Evolutionary conservation across 2,797 vertebrate species (phyloP), one percentile per base, ranked within the genome.

Genomic region (Xyrichtys novacula): DNA sequence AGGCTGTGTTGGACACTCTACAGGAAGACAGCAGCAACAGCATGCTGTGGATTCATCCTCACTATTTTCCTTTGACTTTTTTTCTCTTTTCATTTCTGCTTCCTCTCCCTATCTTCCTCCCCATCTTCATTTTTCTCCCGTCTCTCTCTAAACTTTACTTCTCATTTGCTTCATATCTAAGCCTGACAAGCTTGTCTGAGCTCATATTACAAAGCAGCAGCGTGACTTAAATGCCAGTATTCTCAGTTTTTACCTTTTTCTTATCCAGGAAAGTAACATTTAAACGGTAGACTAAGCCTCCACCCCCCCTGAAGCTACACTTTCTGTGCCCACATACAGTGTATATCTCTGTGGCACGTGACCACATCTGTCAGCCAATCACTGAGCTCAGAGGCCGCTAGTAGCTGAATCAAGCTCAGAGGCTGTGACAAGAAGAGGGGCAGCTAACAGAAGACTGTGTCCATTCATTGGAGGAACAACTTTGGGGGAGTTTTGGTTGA

Each of bases 21-120:
- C 93, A 95, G 87, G 89, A 94, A 93, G 88, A 93, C 92, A 91
- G 84, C 82, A 85, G 81, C 85, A 89, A 94, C 83, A 89, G 71
- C 76, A 86, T 63, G 92, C 84, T 91, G 79, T 79, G 88, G 81
- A 85, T 86, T 85, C 85, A 84, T 80, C 68, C 72, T 46, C 9
- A 3, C 34, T 7, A 16, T 47, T 70, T 75, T 61, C 85, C 85
- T 73, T 74, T 66, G n/a, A 48, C 68, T 71, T 72, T 72, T 81
- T 71, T 68, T 38, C 72, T 15, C 31, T 22, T 59, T 43, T 77
- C 47, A 52, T 65, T 48, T 59, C 81, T 86, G 80, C 69, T 68
- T 84, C 79, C 60, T 42, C 59, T 68, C n/a, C 52, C 44, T 47
- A 50, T 42, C 38, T 25, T 32, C 17, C 59, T 29, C 40, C n/a